phyloP scores from a whole-genome alignment of 2,888 invertebrate genomes.

The Pristionchus fissidentatus region DNA sequence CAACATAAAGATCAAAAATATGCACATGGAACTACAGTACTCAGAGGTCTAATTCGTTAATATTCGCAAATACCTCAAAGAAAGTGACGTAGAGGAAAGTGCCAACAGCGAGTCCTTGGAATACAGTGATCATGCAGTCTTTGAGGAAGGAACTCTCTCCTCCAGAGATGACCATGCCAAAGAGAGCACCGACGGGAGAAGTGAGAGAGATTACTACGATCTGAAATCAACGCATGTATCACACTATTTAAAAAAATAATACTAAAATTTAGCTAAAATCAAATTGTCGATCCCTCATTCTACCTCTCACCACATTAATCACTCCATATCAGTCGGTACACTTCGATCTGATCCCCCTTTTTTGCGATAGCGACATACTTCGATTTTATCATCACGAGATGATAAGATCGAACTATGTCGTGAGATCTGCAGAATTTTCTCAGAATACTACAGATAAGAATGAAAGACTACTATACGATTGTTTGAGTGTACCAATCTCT shows the following conservation, averaged over 20 bases:
- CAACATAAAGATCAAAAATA: background rate
- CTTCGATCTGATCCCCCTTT: background rate
- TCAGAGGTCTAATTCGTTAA: background rate
- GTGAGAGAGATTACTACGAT: conserved; percentile 80
- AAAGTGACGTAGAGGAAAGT: conserved; percentile 94
- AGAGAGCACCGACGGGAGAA: conserved; percentile 81
- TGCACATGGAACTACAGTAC: background rate
- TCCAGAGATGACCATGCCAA: conserved; percentile 67
- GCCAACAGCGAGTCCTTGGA: conserved; percentile 90
- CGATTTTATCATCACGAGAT: no score
- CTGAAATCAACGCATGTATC: conserved; percentile 60
- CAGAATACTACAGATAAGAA: background rate
- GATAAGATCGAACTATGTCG: background rate
- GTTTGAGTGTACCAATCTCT: background rate
- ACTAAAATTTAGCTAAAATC: no score
- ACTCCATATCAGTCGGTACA: background rate
- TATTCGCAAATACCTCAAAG: conserved; percentile 94
- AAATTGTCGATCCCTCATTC: background rate
- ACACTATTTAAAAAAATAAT: background rate
- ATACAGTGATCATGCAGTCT: conserved; percentile 72
- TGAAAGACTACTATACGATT: background rate
- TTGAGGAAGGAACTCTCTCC: conserved; percentile 55
- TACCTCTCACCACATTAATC: background rate
- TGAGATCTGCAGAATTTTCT: background rate
- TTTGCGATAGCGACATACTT: background rate